phyloP scores from a whole-genome alignment of 2,797 vertebrate genomes.

The Anniella stebbinsi region DNA sequence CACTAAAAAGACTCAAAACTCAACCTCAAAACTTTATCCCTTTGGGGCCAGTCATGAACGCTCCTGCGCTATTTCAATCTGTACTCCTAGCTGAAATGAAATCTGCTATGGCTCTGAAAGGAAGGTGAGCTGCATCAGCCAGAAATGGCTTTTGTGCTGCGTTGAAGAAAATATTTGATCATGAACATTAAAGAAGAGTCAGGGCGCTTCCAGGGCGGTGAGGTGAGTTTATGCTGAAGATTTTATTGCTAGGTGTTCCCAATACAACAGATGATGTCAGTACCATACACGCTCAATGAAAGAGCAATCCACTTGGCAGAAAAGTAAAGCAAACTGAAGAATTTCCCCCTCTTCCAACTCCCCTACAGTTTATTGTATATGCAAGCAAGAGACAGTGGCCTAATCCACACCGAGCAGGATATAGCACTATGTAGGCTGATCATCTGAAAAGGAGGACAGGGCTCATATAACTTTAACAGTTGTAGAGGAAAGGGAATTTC shows the following conservation, averaged over 20 bases:
- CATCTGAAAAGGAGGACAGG: no score
- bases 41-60: background rate
- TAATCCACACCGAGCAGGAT: no score
- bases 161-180: background rate
- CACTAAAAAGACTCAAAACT: background rate
- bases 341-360: conserved; percentile 69
- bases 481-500: no score
- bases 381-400: conserved; percentile 28
- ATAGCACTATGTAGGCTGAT: no score
- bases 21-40: background rate
- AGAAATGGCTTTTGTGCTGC: background rate
- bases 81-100: background rate
- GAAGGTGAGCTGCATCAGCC: no score
- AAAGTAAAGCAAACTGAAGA: conserved; percentile 70
- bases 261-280: conserved; percentile 93
- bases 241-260: conserved; percentile 94
- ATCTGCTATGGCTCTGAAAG: background rate
- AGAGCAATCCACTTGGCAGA: conserved; percentile 72
- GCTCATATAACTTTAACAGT: no score
- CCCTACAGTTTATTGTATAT: conserved; percentile 44
- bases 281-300: conserved; percentile 88
- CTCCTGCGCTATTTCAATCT: background rate
- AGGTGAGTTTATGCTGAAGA: background rate
- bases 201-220: no score
- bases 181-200: background rate